Conservation (phyloP, 2,888 invertebrate species). For the Cataglyphis altisquamis region DNA sequence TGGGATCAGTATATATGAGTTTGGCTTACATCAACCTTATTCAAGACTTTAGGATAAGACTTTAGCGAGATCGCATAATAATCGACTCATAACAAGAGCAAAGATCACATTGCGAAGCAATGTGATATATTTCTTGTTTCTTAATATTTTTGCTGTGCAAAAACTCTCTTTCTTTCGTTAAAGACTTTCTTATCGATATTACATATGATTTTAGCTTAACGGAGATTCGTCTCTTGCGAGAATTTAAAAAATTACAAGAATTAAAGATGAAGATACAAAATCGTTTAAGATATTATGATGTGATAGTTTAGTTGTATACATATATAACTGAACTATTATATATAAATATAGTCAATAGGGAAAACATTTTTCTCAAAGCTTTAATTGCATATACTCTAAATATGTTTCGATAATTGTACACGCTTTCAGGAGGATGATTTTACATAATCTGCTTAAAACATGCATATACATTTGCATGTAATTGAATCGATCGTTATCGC, state of each 20-base stretch:
- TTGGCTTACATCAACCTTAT: slow-evolving; percentile 14
- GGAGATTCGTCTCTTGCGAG: neutral
- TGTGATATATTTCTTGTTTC: slow-evolving; percentile 8
- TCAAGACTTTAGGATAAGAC: slow-evolving; percentile 18
- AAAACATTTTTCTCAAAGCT: slow-evolving; percentile 12
- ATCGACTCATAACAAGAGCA: slow-evolving; percentile 33
- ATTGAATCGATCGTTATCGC: slow-evolving; percentile 7
- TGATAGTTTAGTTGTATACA: neutral
- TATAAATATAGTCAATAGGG: neutral
- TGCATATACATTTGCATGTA: slow-evolving; percentile 6
- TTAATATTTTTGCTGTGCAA: neutral
- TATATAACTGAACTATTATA: neutral
- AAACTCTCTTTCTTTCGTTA: neutral
- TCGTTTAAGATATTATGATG: slow-evolving; percentile 11
- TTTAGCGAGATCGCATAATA: slow-evolving; percentile 52
- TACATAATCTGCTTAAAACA: slow-evolving; percentile 30
- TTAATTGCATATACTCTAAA: slow-evolving; percentile 25
- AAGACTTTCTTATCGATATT: neutral
- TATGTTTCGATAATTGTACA: slow-evolving; percentile 16
- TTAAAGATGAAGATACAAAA: slow-evolving; percentile 16
- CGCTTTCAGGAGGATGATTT: neutral
- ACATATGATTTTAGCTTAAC: slow-evolving; percentile 11
- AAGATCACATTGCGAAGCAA: slow-evolving; percentile 41
- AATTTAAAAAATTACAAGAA: neutral
- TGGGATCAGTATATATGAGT: slow-evolving; percentile 25